Evolutionary conservation across 2,888 invertebrate species (phyloP), one percentile per base, ranked within the genome.

Genomic region (Leptodirus hochenwartii): DNA sequence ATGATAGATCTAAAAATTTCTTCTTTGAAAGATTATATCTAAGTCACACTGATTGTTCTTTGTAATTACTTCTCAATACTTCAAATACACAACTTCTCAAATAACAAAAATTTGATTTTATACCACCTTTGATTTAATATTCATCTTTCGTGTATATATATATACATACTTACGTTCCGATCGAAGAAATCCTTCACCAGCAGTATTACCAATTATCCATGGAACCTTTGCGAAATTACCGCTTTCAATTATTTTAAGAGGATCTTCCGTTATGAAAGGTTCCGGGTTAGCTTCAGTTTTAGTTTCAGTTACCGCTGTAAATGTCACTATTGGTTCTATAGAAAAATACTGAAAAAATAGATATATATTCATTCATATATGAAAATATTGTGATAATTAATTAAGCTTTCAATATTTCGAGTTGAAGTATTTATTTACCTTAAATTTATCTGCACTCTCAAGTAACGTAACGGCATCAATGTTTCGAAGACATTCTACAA

Each of bases 151-250:
- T n/a, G n/a, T n/a, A n/a, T n/a, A n/a, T n/a, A n/a, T 27, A 22
- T 6, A n/a, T 6, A 10, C 6, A 6, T 6, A 41, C 44, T 44
- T 46, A 58, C 57, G 43, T 32, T 46, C 47, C 10, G 57, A 57
- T 30, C 60, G 51, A 9, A 66, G 50, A 3, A 60, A 54, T 12
- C 65, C 66, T 41, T 66, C 66, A 4, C 54, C 45, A 2, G 56
- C 49, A 3, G 58, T 57, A 2, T 53, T 44, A 4, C 64, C 62
- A 6, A 56, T 43, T 38, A 66, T 53, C 53, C 57, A 59, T 2
- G 66, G 64, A 3, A 64, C 50, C 11, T 52, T 47, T 8, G 43
- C 42, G 29, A 61, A 59, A 17, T 47, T 44, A 8, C 59, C 59
- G 22, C 40, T 38, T 26, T 43, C 39, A 13, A 64, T 40, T 17